Conservation (phyloP, 2,113 vertebrate genomes). For the Gnathonemus echidnorhynchus region DNA sequence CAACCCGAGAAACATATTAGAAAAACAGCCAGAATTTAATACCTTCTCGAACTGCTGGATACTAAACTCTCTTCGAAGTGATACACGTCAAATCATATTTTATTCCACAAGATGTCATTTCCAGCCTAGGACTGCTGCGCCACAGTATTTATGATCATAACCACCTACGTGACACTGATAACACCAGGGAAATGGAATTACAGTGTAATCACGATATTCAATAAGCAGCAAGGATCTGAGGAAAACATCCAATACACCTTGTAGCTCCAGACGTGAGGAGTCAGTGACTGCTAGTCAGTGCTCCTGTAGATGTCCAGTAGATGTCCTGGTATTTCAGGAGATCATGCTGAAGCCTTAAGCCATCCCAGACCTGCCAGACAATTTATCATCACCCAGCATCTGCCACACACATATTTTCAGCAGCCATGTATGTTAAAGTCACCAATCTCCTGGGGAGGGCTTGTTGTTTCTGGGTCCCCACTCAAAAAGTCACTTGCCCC, state of each 20-base stretch:
- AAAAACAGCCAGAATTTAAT: background rate
- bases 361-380: background rate
- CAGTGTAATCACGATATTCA: background rate
- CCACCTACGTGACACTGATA: background rate
- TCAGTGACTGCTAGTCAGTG: background rate
- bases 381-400: background rate
- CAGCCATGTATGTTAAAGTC: background rate
- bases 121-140: background rate
- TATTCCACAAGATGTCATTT: background rate
- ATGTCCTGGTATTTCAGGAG: background rate
- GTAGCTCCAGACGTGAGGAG: background rate
- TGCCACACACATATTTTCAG: background rate
- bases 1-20: background rate
- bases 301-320: background rate
- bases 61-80: background rate
- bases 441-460: background rate
- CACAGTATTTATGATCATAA: background rate
- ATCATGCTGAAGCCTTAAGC: background rate
- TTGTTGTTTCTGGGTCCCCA: background rate
- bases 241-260: background rate
- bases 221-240: background rate
- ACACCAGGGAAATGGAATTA: background rate
- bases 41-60: background rate
- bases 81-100: background rate
- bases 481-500: background rate